These are phyloP conservation scores for Buphagus erythrorhynchus DNA, from an alignment of 2,797 vertebrate genomes.

Conservation along the genomic window DNA sequence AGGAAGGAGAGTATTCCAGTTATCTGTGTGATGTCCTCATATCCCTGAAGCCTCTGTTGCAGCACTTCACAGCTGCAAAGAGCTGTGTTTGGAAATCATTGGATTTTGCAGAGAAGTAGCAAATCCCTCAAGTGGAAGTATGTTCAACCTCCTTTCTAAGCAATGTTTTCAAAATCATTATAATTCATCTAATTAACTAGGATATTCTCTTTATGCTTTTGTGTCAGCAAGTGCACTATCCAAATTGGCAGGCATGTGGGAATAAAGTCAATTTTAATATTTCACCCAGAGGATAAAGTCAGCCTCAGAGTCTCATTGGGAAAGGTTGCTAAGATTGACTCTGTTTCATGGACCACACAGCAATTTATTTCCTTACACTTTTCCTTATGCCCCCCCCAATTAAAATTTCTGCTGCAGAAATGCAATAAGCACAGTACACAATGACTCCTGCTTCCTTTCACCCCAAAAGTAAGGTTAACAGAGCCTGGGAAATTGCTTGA, in stretches of 20 bases:
- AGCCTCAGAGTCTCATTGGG: neutral
- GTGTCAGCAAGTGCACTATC: neutral
- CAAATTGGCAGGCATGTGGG: neutral
- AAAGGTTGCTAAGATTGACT: neutral
- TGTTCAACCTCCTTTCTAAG: neutral
- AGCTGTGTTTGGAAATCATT: neutral
- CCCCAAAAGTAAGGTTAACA: neutral
- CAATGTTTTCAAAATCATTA: neutral
- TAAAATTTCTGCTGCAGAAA: neutral
- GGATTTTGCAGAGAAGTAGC: neutral
- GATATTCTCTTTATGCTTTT: neutral
- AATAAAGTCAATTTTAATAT: neutral
- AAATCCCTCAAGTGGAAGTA: neutral
- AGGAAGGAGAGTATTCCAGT: neutral
- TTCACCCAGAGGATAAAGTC: neutral
- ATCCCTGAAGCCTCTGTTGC: neutral
- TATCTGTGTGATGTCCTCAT: neutral
- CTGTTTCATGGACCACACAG: neutral
- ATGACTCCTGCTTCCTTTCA: neutral
- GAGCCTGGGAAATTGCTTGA: constrained; percentile 9
- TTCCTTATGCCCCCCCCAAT: neutral
- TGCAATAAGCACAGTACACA: neutral
- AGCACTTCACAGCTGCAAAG: neutral
- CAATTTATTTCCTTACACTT: neutral
- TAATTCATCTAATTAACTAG: constrained; percentile 13